A percentile compares a stretch with the other conserved stretches of the same genome.
Conservation (phyloP, 1,140 invertebrate species). For the Zophobas morio region DNA sequence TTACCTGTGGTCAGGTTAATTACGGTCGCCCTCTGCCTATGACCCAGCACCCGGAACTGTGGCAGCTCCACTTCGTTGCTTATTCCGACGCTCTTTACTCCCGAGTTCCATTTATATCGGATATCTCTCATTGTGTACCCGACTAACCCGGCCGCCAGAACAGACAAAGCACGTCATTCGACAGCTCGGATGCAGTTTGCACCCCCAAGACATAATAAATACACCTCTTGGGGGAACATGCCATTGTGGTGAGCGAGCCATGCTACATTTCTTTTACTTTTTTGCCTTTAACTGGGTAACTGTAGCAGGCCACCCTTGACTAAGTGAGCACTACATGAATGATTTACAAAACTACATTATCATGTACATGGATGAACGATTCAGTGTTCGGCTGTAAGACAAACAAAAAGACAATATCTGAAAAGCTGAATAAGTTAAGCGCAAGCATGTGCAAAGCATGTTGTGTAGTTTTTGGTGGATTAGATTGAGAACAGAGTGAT, state of each 20-base stretch:
- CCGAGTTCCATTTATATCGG: slow-evolving; percentile 95
- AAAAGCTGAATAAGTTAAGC: slow-evolving; percentile 51
- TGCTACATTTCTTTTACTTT: background rate
- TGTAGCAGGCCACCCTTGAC: slow-evolving; percentile 17
- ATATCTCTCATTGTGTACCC: slow-evolving; percentile 98
- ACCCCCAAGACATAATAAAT: slow-evolving; percentile 11
- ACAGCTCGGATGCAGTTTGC: slow-evolving; percentile 47
- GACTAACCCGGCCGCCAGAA: slow-evolving; percentile 80
- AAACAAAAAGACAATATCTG: slow-evolving; percentile 44
- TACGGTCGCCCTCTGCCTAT: slow-evolving; percentile 91
- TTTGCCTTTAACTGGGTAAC: background rate
- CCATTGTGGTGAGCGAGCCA: slow-evolving; percentile 1
- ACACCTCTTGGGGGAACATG: slow-evolving; percentile 23
- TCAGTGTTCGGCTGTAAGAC: slow-evolving; percentile 18
- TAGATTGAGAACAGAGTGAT: slow-evolving; percentile 24
- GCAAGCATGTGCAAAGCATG: slow-evolving; percentile 61
- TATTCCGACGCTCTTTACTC: slow-evolving; percentile 90
- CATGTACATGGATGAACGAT: slow-evolving; percentile 30
- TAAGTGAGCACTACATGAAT: slow-evolving; percentile 45
- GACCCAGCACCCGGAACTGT: slow-evolving; percentile 95
- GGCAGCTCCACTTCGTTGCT: slow-evolving; percentile 92
- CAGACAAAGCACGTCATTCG: slow-evolving; percentile 72
- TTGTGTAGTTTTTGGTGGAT: slow-evolving; percentile 11
- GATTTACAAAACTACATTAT: slow-evolving; percentile 28
- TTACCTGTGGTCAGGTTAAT: slow-evolving; percentile 96